Percentiles rank a stretch among this genome's conserved stretches.
Evolutionary conservation across 2,113 vertebrate genomes (phyloP).

Genomic region (Seriola rivoliana): DNA sequence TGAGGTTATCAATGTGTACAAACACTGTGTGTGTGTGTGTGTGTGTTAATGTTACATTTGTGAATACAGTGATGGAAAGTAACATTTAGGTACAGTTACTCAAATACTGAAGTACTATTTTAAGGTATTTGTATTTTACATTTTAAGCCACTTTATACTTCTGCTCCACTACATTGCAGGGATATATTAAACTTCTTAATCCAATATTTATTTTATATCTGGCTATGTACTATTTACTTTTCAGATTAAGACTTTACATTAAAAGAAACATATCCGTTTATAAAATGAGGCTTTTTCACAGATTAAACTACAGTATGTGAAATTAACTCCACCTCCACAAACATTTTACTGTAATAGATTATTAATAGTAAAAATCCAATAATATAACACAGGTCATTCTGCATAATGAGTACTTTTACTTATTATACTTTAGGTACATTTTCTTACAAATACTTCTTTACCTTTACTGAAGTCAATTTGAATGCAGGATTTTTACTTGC

Average conservation of each 20-base stretch:
- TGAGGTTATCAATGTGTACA: neutral
- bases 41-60: neutral
- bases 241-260: neutral
- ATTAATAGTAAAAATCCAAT: neutral
- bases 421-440: neutral
- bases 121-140: neutral
- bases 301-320: neutral
- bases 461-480: neutral
- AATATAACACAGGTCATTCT: neutral
- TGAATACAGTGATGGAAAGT: neutral
- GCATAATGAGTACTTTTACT: neutral
- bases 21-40: neutral
- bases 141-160: neutral
- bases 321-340: neutral
- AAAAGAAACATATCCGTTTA: neutral
- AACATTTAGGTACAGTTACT: neutral
- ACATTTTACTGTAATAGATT: neutral
- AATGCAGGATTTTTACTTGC: neutral
- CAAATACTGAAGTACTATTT: neutral
- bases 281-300: neutral
- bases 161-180: neutral
- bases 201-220: neutral
- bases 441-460: neutral
- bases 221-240: neutral
- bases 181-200: neutral